Percentiles rank a stretch among this genome's conserved stretches.
Evolutionary conservation across 1,140 invertebrate genomes (phyloP).

Genomic region (Conus ventricosus): DNA sequence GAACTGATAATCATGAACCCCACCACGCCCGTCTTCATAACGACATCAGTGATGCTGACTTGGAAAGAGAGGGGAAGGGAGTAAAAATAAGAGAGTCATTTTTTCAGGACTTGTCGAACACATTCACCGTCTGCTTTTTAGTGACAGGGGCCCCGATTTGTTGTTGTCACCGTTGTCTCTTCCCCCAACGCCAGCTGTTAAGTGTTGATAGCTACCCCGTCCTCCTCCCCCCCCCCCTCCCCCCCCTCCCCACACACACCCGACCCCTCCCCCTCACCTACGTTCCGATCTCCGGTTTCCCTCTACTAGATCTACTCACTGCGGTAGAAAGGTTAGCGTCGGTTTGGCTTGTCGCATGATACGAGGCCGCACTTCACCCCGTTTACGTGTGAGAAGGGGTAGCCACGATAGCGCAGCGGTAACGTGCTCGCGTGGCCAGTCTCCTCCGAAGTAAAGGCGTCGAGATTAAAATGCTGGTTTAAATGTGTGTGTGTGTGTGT

Average conservation of each 20-base stretch:
- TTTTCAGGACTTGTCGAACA: too few species aligned
- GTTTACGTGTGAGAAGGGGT: background rate
- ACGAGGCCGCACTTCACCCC: background rate
- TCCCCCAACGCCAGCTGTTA: background rate
- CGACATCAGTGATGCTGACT: too few species aligned
- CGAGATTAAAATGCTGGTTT: background rate
- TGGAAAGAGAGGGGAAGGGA: background rate
- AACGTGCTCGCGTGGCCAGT: background rate
- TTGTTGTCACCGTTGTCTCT: background rate
- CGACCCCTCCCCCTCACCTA: background rate
- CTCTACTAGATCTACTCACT: background rate
- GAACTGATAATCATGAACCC: too few species aligned
- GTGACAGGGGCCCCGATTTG: background rate
- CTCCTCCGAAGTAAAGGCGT: background rate
- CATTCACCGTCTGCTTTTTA: background rate
- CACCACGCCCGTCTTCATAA: too few species aligned
- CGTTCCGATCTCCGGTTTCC: background rate
- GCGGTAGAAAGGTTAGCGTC: background rate
- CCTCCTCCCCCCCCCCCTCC: too few species aligned
- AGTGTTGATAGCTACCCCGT: background rate
- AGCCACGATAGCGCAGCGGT: background rate
- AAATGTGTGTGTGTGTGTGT: background rate
- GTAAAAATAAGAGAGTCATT: background rate
- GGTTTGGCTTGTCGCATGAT: background rate
- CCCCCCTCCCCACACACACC: too few species aligned